Conservation (phyloP, 2,113 vertebrate species). For the Glaucomys volans region DNA sequence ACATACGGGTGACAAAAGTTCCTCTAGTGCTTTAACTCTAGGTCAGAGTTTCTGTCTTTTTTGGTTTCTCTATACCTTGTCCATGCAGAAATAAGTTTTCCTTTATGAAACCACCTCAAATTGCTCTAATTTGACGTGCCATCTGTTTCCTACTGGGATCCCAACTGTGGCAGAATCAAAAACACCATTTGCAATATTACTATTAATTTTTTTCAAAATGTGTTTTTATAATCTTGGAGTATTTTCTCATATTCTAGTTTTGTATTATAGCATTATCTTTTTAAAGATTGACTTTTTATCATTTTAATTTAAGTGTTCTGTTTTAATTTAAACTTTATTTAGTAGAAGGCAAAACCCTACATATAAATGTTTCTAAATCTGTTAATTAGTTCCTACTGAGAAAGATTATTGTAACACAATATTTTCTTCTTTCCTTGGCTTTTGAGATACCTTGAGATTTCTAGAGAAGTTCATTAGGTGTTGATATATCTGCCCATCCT, state of each 20-base stretch:
- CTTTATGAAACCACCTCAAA: not conserved
- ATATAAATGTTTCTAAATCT: not conserved
- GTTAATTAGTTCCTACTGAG: constrained; percentile 26
- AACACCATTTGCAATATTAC: not conserved
- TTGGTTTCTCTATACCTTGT: not conserved
- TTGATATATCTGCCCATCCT: not conserved
- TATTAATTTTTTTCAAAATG: not conserved
- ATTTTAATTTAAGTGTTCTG: not conserved
- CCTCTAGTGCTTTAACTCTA: no score
- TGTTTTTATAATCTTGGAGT: not conserved
- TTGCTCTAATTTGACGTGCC: not conserved
- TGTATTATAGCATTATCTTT: not conserved
- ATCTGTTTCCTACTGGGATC: constrained; percentile 1
- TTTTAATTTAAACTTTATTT: not conserved
- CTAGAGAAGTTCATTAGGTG: not conserved
- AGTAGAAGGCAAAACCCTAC: not conserved
- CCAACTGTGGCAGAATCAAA: not conserved
- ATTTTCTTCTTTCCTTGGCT: not conserved
- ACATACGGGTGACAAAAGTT: not conserved
- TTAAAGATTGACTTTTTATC: not conserved
- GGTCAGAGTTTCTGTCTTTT: not conserved
- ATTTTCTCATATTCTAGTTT: not conserved
- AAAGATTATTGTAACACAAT: not conserved
- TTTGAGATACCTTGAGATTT: not conserved
- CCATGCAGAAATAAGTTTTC: not conserved